Conservation (phyloP, 2,797 vertebrate genomes). For the Myotis vivesi region DNA sequence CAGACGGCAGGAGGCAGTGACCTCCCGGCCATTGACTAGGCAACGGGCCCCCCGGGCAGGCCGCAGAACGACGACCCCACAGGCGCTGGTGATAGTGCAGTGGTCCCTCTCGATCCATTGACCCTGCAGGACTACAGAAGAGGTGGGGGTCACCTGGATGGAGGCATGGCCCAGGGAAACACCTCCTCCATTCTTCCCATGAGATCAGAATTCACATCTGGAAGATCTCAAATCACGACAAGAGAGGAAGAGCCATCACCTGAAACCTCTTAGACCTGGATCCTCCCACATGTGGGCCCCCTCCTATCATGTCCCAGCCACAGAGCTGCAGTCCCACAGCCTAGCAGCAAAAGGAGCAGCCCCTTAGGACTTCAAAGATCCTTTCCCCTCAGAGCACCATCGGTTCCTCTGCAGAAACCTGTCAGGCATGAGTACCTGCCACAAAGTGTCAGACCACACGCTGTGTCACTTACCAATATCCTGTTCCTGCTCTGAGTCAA, state of each 20-base stretch:
- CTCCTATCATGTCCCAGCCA: not conserved
- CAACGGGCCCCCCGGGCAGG: constrained; percentile 88
- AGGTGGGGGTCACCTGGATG: not conserved
- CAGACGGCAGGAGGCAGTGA: constrained; percentile 90
- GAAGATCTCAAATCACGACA: not conserved
- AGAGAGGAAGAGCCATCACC: not conserved
- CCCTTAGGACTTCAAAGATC: not conserved
- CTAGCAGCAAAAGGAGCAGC: not conserved
- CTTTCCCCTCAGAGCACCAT: not conserved
- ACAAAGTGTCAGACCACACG: not conserved
- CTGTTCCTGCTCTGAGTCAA: constrained; percentile 89
- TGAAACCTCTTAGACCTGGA: not conserved
- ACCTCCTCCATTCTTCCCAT: not conserved
- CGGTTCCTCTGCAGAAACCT: not conserved
- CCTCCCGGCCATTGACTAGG: constrained; percentile 90
- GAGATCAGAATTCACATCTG: not conserved
- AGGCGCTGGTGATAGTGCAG: constrained; percentile 91
- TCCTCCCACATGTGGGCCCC: not conserved
- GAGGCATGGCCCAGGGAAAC: not conserved
- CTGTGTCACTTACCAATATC: constrained; percentile 90
- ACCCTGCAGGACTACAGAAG: constrained; percentile 89
- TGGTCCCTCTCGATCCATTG: constrained; percentile 86
- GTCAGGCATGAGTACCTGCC: not conserved
- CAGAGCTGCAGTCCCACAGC: not conserved
- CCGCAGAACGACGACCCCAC: constrained; percentile 91